Evolutionary conservation across 2,113 vertebrate species (phyloP).

Genomic region (Origma solitaria): DNA sequence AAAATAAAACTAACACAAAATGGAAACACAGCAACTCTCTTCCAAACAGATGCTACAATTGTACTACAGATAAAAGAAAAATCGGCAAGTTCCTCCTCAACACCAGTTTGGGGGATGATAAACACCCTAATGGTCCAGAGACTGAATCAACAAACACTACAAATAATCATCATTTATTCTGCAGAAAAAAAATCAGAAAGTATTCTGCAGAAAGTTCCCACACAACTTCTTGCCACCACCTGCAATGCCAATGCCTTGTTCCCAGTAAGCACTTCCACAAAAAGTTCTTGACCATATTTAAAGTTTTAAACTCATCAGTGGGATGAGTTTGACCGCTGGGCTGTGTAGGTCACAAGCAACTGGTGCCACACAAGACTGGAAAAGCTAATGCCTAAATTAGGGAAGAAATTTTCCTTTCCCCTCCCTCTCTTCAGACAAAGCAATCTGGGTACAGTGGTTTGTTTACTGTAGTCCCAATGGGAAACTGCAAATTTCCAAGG

Average conservation of each 20-base stretch:
- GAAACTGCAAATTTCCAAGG: neutral
- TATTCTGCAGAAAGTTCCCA: neutral
- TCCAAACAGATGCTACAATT: neutral
- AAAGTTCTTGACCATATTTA: neutral
- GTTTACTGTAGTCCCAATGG: neutral
- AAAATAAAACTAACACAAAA: neutral
- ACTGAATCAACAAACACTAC: neutral
- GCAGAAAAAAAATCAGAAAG: neutral
- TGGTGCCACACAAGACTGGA: neutral
- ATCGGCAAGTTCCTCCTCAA: neutral
- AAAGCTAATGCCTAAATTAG: conserved; percentile 26
- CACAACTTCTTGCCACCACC: neutral
- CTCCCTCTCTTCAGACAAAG: neutral
- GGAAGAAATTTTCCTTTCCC: neutral
- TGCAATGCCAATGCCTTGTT: neutral
- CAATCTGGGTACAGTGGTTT: neutral
- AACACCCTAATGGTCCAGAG: neutral
- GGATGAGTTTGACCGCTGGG: neutral
- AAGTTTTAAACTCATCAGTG: neutral
- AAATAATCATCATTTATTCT: neutral
- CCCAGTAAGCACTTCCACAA: neutral
- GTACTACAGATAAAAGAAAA: neutral
- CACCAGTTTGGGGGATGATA: fast-evolving
- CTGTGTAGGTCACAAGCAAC: neutral
- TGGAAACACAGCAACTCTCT: neutral